These are phyloP conservation scores for Turritopsis dohrnii DNA, from an alignment of 30 jellyfish, hydroid and myxozoan species.

Conservation along the genomic window DNA sequence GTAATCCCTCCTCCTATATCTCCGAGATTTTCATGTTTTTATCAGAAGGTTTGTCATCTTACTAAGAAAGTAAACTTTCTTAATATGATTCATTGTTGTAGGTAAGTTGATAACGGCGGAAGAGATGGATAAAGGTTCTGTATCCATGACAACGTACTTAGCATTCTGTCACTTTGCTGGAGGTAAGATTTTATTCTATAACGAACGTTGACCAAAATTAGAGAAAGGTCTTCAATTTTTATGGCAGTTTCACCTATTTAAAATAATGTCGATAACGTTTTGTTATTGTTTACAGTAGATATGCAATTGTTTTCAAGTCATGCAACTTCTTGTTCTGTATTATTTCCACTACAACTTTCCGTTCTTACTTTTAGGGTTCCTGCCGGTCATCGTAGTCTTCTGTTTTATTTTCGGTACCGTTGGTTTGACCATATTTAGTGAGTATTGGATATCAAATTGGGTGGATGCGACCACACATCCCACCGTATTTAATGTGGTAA, in stretches of 20 bases:
- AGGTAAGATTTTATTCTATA: no score
- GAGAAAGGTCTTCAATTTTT: no score
- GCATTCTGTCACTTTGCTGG: slow-evolving; percentile 6
- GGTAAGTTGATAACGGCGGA: not conserved
- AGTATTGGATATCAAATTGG: slow-evolving; percentile 8
- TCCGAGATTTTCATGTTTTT: no score
- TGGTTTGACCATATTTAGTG: not conserved
- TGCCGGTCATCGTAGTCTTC: not conserved
- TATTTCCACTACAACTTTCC: not conserved
- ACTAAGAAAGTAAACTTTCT: no score
- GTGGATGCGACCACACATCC: not conserved
- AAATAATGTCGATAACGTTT: no score
- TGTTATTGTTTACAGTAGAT: no score
- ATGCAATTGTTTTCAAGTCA: no score
- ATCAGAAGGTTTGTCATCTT: no score
- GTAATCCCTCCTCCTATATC: no score
- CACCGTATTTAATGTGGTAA: not conserved
- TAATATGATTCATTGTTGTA: not conserved
- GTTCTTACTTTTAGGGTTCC: not conserved
- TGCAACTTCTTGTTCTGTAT: no score
- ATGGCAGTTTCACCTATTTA: no score
- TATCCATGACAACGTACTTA: not conserved
- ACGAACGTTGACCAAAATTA: no score
- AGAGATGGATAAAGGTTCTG: slow-evolving; percentile 2
- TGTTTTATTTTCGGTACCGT: not conserved